Base-by-base conservation (phyloP, 2,888 invertebrate species). In the Dynastes maya region DNA sequence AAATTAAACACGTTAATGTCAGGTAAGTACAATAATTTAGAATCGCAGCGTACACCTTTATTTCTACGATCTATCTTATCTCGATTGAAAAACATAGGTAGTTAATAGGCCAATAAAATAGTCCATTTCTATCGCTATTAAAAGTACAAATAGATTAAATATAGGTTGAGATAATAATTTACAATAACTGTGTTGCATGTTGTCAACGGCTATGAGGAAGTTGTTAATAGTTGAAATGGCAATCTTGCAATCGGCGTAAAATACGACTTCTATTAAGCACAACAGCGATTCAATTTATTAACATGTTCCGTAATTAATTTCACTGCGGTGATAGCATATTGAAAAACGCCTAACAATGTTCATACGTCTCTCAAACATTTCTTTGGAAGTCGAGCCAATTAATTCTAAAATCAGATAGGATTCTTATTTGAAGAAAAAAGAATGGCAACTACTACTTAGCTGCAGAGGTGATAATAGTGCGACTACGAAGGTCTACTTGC, bases 231-330 rank as follows among this genome's bases (percentile, higher is more conserved):
- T 63, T 61, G 72, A 40, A 61, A 74, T 61, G 72, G 72, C 61
- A 63, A 74, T 74, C 68, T 68, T 68, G 68, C 68, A 68, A 68
- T 68, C 72, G n/a, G 45, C 22, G 72, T 61, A 74, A 74, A 74
- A 61, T 74, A 74, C 61, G 61, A 49, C 9, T 74, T 61, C 40
- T 61, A 61, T 40, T 71, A 71, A 53, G 55, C 61, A 61, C 45
- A 61, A 74, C 72, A 22, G 72, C 72, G 61, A 45, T 74, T 61
- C 72, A 63, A 74, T 74, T 74, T 74, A 74, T 61, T 74, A 61
- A 27, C 72, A 61, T 37, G 61, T 63, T 74, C 45, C 45, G 45
- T 74, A 74, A 61, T 74, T 74, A 74, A 61, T 61, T 74, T 40
- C 61, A 13, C 40, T 6, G 13, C 37, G n/a, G 45, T 63, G 63